A percentile compares a stretch with the other conserved stretches of the same genome.
These are phyloP conservation scores for Papilio helenus DNA, from an alignment of 1,140 invertebrate species.

Conservation along the genomic window DNA sequence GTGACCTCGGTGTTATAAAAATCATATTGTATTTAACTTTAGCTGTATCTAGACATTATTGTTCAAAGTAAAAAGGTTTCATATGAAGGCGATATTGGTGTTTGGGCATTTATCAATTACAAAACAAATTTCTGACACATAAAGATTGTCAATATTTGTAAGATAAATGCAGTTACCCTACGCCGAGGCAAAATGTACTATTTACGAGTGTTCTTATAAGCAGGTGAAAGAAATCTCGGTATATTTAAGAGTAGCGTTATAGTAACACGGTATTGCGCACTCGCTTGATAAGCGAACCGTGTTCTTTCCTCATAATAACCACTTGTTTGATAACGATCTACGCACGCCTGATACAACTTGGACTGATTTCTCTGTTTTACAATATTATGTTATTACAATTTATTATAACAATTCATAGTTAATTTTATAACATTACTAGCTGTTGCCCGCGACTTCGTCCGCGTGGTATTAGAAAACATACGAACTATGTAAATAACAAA, in stretches of 20 bases:
- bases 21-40: too few species aligned
- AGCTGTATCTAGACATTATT: too few species aligned
- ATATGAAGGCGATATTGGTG: too few species aligned
- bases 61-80: too few species aligned
- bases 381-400: background rate
- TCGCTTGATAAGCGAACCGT: slow-evolving; percentile 19
- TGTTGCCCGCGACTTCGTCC: too few species aligned
- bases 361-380: background rate
- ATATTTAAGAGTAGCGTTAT: slow-evolving; percentile 23
- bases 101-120: too few species aligned
- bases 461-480: too few species aligned
- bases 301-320: slow-evolving; percentile 20
- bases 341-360: background rate
- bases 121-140: too few species aligned
- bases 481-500: too few species aligned
- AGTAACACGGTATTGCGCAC: slow-evolving; percentile 13
- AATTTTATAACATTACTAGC: background rate
- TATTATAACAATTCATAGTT: background rate
- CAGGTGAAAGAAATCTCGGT: background rate
- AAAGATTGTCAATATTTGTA: too few species aligned
- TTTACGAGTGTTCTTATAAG: background rate
- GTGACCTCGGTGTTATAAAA: too few species aligned
- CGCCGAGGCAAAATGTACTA: background rate
- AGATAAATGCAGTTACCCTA: too few species aligned
- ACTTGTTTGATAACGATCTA: slow-evolving; percentile 23